Evolutionary conservation across 1,140 invertebrate genomes (phyloP).

Genomic region (Drosophila ambigua): DNA sequence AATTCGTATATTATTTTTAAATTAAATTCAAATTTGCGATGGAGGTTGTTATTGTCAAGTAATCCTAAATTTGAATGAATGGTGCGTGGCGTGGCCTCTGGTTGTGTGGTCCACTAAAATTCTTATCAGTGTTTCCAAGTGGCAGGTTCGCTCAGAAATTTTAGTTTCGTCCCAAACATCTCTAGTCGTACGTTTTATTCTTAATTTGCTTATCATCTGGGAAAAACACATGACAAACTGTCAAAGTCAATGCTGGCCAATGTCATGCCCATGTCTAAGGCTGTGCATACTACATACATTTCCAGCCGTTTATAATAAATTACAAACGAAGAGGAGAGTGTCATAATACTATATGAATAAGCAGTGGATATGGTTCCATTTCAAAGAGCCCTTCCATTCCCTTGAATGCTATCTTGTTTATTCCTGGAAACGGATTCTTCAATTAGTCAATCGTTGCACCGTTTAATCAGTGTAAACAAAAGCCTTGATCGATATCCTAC

Average conservation of each 20-base stretch:
- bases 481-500: slow-evolving; percentile 22
- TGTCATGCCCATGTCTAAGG: neutral
- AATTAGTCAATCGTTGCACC: slow-evolving; percentile 13
- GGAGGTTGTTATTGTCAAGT: too few relatives aligned
- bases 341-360: slow-evolving; percentile 22
- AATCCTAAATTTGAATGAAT: too few relatives aligned
- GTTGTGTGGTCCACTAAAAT: slow-evolving; percentile 15
- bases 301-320: slow-evolving; percentile 25
- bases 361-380: neutral
- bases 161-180: slow-evolving; percentile 8
- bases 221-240: slow-evolving; percentile 16
- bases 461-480: slow-evolving; percentile 17
- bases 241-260: slow-evolving; percentile 1
- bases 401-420: slow-evolving; percentile 39
- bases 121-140: slow-evolving; percentile 31
- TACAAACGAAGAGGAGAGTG: too few relatives aligned
- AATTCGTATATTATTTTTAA: too few relatives aligned
- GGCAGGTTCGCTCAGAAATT: slow-evolving; percentile 2
- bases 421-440: slow-evolving; percentile 14
- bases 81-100: slow-evolving; percentile 7
- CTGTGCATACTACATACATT: neutral
- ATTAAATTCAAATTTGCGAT: too few relatives aligned
- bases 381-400: neutral
- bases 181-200: slow-evolving; percentile 4
- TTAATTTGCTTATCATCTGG: slow-evolving; percentile 13